Base-by-base conservation (phyloP, 1,140 invertebrate species). In the Belonocnema kinseyi region DNA sequence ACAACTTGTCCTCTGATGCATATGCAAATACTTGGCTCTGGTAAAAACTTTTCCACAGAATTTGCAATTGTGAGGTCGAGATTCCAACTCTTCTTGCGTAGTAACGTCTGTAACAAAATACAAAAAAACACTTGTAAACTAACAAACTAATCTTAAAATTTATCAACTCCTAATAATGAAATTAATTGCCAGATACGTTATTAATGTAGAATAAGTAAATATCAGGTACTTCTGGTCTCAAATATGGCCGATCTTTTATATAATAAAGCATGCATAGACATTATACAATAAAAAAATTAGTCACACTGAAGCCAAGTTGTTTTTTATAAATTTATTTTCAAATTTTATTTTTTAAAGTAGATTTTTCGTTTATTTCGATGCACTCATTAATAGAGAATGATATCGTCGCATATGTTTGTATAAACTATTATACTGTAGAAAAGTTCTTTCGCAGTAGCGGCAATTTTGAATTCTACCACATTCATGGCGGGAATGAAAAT, bases 401-500 rank as follows among this genome's bases (percentile, higher is more conserved):
- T 8, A 66, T 61, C 88, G 83, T 12, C 83, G 79, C 80, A 88
- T 85, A 71, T 93, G 92, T 21, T 91, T 89, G 8, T 88, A 87
- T 7, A 92, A 77, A 71, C 91, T 90, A 75, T 90, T 90, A 50
- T 85, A 91, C 50, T 91, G 89, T 8, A 90, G 85, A 76, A 92
- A 93, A 0, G 87, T 89, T 52, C 92, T 90, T 46, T 86, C 87
- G 76, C 92, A 93, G 13, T 80, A 79, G 6, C 84, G 82, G 75
- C 92, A 93, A n/a, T 86, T 85, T 66, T 88, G 86, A 13, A 86
- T 89, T 17, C 82, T 83, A 3, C 88, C 89, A 50, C 88, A 89
- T 13, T 89, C 86, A 80, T 88, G 86, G n/a, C 88, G 85, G 21
- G 88, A 78, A 72, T 90, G 89, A 75, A 86, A 88, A 52, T 86